A percentile compares a stretch with the other conserved stretches of the same genome.
Evolutionary conservation across 2,888 invertebrate species (phyloP).

Genomic region (Phalera bucephala): DNA sequence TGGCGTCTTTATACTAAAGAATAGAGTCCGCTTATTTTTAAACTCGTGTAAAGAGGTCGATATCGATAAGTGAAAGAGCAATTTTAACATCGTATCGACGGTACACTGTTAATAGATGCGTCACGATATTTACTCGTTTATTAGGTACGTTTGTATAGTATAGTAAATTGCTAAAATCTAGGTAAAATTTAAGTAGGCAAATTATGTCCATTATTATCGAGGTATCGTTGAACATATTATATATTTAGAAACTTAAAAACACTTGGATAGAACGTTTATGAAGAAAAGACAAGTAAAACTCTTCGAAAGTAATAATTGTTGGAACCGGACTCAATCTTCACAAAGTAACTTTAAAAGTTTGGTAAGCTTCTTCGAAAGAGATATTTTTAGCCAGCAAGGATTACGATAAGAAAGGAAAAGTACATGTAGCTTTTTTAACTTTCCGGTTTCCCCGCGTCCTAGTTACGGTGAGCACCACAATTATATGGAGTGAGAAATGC

Average conservation of each 20-base stretch:
- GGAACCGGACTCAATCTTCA: constrained; percentile 5
- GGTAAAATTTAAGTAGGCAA: too few relatives aligned
- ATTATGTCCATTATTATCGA: too few relatives aligned
- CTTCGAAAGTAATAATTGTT: constrained; percentile 9
- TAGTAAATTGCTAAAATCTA: neutral
- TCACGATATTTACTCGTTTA: neutral
- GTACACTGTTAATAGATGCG: neutral
- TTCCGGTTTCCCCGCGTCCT: constrained; percentile 26
- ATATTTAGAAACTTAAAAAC: too few relatives aligned
- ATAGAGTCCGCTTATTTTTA: constrained; percentile 56
- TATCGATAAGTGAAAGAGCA: constrained; percentile 35
- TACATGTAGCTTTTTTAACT: constrained; percentile 35
- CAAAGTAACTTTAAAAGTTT: constrained; percentile 3
- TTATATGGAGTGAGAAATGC: constrained; percentile 38
- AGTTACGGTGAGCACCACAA: constrained; percentile 35
- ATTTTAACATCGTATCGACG: constrained; percentile 5
- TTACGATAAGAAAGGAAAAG: constrained; percentile 34
- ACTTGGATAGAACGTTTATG: neutral
- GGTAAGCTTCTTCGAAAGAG: constrained; percentile 13
- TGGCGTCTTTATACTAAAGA: constrained; percentile 52
- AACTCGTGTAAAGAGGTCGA: constrained; percentile 42
- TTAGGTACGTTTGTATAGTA: neutral
- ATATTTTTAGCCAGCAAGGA: constrained; percentile 30
- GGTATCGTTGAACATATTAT: too few relatives aligned
- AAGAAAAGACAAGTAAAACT: neutral